Evolutionary conservation across 2,113 vertebrate genomes (phyloP).

Genomic region (Mastomys coucha): DNA sequence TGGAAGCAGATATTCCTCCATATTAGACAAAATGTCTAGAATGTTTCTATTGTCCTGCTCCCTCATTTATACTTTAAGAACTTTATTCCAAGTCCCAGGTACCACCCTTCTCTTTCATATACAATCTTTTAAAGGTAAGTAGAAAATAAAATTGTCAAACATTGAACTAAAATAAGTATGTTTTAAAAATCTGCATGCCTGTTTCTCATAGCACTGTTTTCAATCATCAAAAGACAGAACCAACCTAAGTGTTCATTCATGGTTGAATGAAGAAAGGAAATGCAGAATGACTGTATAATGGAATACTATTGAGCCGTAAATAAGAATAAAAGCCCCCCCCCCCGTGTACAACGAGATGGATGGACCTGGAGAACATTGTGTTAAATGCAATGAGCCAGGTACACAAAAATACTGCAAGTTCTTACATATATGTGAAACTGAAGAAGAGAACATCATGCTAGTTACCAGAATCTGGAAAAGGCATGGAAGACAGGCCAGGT

Average conservation of each 20-base stretch:
- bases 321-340: neutral
- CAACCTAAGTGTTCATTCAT: neutral
- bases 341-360: neutral
- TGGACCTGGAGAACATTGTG: too few relatives aligned
- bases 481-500: too few relatives aligned
- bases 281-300: neutral
- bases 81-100: slow-evolving; percentile 34
- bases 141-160: neutral
- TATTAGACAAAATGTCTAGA: neutral
- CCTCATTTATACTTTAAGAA: slow-evolving; percentile 19
- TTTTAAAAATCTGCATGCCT: neutral
- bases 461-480: neutral
- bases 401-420: too few relatives aligned
- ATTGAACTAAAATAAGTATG: neutral
- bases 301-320: neutral
- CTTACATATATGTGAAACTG: neutral
- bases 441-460: neutral
- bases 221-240: neutral
- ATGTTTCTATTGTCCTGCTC: neutral
- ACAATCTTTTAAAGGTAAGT: neutral
- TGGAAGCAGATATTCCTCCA: neutral
- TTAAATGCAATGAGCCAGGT: neutral
- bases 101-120: neutral
- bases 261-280: neutral
- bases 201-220: neutral